These are phyloP conservation scores for Sminthurinus signatus DNA, from an alignment of 1,140 invertebrate genomes.

Conservation along the genomic window DNA sequence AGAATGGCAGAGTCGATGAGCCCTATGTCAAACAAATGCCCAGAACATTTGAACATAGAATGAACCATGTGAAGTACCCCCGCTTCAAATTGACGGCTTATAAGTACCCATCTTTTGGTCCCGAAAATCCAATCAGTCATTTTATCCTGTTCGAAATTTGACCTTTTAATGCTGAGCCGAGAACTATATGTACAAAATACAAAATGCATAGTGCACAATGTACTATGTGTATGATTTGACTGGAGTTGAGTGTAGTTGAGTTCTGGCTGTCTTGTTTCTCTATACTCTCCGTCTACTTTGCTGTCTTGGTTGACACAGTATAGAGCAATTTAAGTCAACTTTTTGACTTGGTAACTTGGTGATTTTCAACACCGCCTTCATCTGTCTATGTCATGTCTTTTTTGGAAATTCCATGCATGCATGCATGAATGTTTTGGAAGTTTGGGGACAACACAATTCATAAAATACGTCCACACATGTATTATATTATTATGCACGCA, in stretches of 20 bases:
- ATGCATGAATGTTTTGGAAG: no score
- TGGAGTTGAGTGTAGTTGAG: no score
- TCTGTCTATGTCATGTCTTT: conserved; percentile 10
- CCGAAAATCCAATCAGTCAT: conserved; percentile 14
- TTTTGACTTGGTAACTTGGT: no score
- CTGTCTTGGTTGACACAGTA: neutral
- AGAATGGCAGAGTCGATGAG: conserved; percentile 7
- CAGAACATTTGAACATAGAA: neutral
- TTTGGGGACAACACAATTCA: no score
- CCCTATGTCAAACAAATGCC: conserved; percentile 23
- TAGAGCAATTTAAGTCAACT: neutral
- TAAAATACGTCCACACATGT: no score
- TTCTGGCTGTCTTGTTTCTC: neutral
- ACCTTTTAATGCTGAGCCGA: conserved; percentile 13
- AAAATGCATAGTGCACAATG: no score
- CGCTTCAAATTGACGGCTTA: conserved; percentile 22
- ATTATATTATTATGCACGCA: no score
- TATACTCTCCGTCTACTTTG: no score
- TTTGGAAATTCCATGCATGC: neutral
- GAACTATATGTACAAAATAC: no score
- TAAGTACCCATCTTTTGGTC: conserved; percentile 14
- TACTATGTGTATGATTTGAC: no score
- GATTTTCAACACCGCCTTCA: conserved; percentile 9
- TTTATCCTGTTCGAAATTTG: conserved; percentile 5
- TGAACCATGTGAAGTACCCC: conserved; percentile 7